phyloP scores from a whole-genome alignment of 2,797 vertebrate species.

The Anas georgica region DNA sequence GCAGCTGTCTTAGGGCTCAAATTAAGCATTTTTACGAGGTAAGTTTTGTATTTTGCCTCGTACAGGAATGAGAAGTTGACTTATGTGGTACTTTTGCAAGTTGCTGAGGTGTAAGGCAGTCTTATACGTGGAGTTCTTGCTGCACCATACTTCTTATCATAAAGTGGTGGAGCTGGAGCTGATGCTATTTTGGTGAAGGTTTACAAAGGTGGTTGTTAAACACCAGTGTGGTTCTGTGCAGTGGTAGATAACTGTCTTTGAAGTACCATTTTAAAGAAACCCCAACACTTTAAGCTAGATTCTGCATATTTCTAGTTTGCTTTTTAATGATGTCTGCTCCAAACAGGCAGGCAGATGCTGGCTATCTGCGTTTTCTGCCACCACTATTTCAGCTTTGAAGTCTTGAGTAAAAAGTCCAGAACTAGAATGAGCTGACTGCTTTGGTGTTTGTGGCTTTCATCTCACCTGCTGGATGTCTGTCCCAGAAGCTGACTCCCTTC shows the following conservation, averaged over 20 bases:
- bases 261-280: not conserved
- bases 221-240: not conserved
- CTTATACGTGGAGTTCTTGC: not conserved
- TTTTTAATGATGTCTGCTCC: not conserved
- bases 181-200: not conserved
- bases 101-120: not conserved
- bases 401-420: not conserved
- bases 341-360: not conserved
- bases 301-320: not conserved
- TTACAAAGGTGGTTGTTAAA: not conserved
- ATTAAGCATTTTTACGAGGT: rapidly evolving
- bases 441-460: not conserved
- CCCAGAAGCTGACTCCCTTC: not conserved
- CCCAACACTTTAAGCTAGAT: not conserved
- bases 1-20: not conserved
- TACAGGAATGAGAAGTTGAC: not conserved
- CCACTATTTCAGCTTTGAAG: not conserved
- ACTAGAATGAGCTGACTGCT: not conserved
- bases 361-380: not conserved
- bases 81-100: not conserved
- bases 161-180: not conserved
- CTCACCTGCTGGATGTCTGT: not conserved
- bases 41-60: not conserved
- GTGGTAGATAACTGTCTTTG: not conserved
- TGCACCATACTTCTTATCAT: not conserved